A percentile compares a stretch with the other conserved stretches of the same genome.
Evolutionary conservation across 1,140 invertebrate genomes (phyloP).

Genomic region (Scaptomyza hsui): DNA sequence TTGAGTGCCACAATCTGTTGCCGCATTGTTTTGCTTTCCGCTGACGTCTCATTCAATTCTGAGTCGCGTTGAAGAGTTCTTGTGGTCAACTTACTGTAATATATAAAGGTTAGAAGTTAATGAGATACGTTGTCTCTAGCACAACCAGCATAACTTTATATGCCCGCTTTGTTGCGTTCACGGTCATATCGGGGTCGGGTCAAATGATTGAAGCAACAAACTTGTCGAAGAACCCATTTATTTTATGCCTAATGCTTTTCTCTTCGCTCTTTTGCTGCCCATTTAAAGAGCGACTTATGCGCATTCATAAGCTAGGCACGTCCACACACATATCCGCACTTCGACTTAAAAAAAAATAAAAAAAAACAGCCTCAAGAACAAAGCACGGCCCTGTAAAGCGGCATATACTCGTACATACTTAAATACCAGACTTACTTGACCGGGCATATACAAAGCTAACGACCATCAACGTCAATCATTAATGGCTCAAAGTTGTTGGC

Average conservation of each 20-base stretch:
- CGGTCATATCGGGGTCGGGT: constrained; percentile 9
- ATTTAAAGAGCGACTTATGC: constrained; percentile 12
- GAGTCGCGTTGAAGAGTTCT: constrained; percentile 72
- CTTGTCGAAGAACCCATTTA: constrained; percentile 11
- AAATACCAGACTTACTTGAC: constrained; percentile 29
- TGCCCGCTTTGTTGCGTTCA: background rate
- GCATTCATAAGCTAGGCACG: constrained; percentile 60
- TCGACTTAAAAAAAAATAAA: constrained; percentile 35
- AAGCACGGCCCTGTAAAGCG: constrained; percentile 22
- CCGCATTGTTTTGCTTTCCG: constrained; percentile 76
- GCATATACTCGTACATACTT: constrained; percentile 4
- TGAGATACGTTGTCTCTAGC: constrained; percentile 12
- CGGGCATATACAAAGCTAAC: constrained; percentile 31
- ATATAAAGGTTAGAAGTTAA: background rate
- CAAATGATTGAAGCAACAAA: constrained; percentile 32
- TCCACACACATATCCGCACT: constrained; percentile 64
- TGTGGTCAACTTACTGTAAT: constrained; percentile 61
- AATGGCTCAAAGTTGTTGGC: constrained; percentile 11
- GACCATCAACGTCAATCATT: constrained; percentile 41
- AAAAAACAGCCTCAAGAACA: constrained; percentile 58
- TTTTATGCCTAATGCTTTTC: background rate
- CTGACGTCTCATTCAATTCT: constrained; percentile 72
- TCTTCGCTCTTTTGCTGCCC: constrained; percentile 9
- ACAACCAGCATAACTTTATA: too few relatives aligned
- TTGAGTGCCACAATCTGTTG: constrained; percentile 78